phyloP scores from a whole-genome alignment of 2,113 vertebrate genomes.

The Rhinolophus sinicus region DNA sequence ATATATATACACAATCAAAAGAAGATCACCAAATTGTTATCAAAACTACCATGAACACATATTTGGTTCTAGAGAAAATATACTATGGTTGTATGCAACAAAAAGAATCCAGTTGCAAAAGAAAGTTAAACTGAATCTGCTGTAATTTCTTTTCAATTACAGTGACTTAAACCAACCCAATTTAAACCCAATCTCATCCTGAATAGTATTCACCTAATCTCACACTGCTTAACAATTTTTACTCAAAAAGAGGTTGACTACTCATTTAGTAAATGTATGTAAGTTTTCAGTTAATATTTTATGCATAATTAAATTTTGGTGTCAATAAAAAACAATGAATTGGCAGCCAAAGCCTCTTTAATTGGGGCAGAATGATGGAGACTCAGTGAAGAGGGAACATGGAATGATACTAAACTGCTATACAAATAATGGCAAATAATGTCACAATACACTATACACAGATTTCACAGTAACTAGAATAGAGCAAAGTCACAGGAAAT shows the following conservation, averaged over 20 bases:
- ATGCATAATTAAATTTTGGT: conserved; percentile 16
- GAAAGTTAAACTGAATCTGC: neutral
- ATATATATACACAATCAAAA: neutral
- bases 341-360: neutral
- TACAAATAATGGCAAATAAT: neutral
- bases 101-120: neutral
- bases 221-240: neutral
- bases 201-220: neutral
- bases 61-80: neutral
- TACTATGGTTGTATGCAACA: neutral
- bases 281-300: conserved; percentile 18
- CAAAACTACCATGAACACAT: neutral
- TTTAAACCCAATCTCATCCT: neutral
- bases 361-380: neutral
- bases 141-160: neutral
- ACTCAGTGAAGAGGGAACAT: neutral
- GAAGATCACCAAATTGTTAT: neutral
- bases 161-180: neutral
- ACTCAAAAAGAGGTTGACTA: neutral
- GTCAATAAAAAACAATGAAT: neutral
- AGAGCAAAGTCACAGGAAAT: neutral
- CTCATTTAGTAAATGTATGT: neutral
- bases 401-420: conserved; percentile 15
- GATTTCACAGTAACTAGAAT: neutral
- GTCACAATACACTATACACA: neutral